phyloP scores from a whole-genome alignment of 1,140 invertebrate species.

The Calycopis cecrops region DNA sequence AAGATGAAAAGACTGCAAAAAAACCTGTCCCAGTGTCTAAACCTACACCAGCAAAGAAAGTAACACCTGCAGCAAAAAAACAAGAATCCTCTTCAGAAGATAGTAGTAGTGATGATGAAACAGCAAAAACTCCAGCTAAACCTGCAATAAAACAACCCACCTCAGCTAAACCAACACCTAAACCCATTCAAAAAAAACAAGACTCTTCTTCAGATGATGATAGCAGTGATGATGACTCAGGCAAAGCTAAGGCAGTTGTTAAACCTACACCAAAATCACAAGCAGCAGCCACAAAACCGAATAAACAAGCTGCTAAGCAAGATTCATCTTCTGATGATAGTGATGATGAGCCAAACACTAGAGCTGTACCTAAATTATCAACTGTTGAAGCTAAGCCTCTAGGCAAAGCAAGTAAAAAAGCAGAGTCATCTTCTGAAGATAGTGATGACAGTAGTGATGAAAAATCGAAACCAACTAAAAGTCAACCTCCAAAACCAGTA shows the following conservation, averaged over 20 bases:
- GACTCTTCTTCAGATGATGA: conserved; percentile 36
- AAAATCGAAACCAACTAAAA: conserved; percentile 29
- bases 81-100: conserved; percentile 36
- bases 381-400: conserved; percentile 25
- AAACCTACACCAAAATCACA: conserved; percentile 2
- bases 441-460: conserved; percentile 38
- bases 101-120: conserved; percentile 33
- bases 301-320: background rate
- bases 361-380: conserved; percentile 19
- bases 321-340: conserved; percentile 32
- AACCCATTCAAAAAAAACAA: background rate
- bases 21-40: conserved; percentile 27
- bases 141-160: background rate
- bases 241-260: conserved; percentile 25
- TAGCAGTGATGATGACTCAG: conserved; percentile 19
- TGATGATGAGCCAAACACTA: conserved; percentile 3
- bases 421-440: conserved; percentile 33
- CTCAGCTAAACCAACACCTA: conserved; percentile 10
- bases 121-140: conserved; percentile 24
- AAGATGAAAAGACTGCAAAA: conserved; percentile 29
- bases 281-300: conserved; percentile 4
- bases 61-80: conserved; percentile 24
- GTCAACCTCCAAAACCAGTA: conserved; percentile 22
- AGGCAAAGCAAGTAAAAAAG: conserved; percentile 28
- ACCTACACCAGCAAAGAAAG: conserved; percentile 18